Base-by-base conservation (phyloP, 1,140 invertebrate species). In the Samia ricini region DNA sequence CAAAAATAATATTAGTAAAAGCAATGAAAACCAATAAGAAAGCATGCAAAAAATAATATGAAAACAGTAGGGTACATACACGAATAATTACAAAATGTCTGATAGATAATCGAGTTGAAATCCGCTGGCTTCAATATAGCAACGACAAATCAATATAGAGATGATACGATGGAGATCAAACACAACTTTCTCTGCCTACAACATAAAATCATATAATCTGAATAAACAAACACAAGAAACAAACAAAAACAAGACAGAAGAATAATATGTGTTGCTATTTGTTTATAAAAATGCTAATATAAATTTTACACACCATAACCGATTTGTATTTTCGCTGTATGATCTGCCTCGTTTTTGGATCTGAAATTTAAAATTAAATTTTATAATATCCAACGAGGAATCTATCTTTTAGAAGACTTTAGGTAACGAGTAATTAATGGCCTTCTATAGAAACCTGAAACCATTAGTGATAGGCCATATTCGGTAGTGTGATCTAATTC, bases 281-380 rank as follows among this genome's bases (percentile, higher is more conserved):
- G 7, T 23, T 21, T 21, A 52, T 52, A 52, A 10, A 52, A 12
- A 21, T 52, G 51, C 22, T 52, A 42, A 5, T 66, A 76, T 56
- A 70, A 36, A n/a, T n/a, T n/a, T n/a, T 64, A 94, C 96, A 96
- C 93, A 98, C 98, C 98, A 99, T 98, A 79, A 96, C 95, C 55
- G 99, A 99, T 92, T 98, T 98, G 91, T 99, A 99, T 92, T 97
- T 98, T 85, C 98, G 94, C 90, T 98, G 97, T 79, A 98, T 95
- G 71, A 99, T 95, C 93, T 99, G 96, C 77, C 97, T 94, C 76
- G 96, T 98, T 93, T 99, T 99, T 69, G 98, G 97, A 96, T 99
- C 98, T 99, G 93, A 96, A 95, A 74, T 72, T 80, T 74, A 42
- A 42, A 22, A 63, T 7, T 19, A 48, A 36, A 58, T 19, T 52